Percentiles rank a stretch among this genome's conserved stretches.
phyloP scores from a whole-genome alignment of 2,113 vertebrate genomes.

The Polypterus senegalus region DNA sequence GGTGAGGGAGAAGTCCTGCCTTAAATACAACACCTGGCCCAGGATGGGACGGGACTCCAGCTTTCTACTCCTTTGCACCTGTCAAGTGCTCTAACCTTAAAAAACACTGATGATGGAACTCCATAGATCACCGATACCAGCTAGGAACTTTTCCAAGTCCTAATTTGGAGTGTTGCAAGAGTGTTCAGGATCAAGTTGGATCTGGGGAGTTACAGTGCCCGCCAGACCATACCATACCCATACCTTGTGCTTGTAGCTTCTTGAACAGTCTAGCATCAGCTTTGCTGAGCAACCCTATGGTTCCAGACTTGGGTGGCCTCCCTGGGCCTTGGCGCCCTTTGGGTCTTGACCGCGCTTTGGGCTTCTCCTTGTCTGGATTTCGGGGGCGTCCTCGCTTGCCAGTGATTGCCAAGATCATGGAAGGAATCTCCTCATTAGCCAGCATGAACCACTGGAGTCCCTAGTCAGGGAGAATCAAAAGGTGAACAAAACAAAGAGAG shows the following conservation, averaged over 20 bases:
- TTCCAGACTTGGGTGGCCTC: slow-evolving; percentile 74
- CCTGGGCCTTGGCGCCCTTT: slow-evolving; percentile 54
- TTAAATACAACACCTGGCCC: no score
- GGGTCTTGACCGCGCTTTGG: slow-evolving; percentile 33
- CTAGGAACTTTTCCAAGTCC: no score
- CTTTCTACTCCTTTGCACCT: no score
- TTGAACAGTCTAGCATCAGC: slow-evolving; percentile 68
- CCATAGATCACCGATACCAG: no score
- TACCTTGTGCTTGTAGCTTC: slow-evolving; percentile 77
- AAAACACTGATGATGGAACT: no score
- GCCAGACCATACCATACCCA: slow-evolving; percentile 6
- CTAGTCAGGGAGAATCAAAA: slow-evolving; percentile 34
- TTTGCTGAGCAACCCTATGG: slow-evolving; percentile 74
- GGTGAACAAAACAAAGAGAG: background rate
- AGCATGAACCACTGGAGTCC: slow-evolving; percentile 74
- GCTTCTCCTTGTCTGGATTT: slow-evolving; percentile 72
- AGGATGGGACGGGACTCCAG: no score
- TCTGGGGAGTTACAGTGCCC: no score
- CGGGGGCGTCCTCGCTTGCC: slow-evolving; percentile 84
- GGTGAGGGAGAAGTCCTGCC: no score
- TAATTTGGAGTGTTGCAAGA: no score
- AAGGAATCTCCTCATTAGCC: slow-evolving; percentile 80
- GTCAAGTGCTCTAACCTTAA: no score
- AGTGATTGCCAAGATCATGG: slow-evolving; percentile 92
- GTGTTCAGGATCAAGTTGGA: background rate